Conservation (phyloP, 2,797 vertebrate genomes). For the Anolis apletophallus region DNA sequence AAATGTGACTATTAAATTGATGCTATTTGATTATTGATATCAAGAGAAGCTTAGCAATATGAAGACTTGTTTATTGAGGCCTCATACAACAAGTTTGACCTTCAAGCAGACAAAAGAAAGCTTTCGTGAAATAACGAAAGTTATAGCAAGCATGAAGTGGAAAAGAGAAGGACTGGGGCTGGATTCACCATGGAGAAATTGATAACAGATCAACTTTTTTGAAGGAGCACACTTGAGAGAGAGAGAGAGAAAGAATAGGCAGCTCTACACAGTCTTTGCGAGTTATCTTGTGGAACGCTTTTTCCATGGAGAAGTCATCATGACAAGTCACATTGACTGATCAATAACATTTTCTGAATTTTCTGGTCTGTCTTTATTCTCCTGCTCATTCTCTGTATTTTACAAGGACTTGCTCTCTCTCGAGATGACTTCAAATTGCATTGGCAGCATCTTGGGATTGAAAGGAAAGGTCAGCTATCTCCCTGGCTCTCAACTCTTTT, state of each 20-base stretch:
- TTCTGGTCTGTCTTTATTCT: neutral
- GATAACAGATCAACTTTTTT: neutral
- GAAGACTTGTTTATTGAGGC: too few species aligned
- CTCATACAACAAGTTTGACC: too few species aligned
- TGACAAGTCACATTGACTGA: neutral
- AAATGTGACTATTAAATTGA: too few species aligned
- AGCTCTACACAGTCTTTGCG: neutral
- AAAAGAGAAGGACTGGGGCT: neutral
- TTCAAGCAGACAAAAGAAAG: too few species aligned
- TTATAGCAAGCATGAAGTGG: neutral
- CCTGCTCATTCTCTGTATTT: rapidly evolving
- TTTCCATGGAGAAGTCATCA: neutral
- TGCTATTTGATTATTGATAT: too few species aligned
- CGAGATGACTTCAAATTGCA: conserved; percentile 3
- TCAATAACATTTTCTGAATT: neutral
- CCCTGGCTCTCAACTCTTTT: neutral
- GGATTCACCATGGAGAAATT: neutral
- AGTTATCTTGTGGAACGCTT: neutral
- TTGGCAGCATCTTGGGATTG: neutral
- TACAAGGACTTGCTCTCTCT: conserved; percentile 1
- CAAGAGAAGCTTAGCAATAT: too few species aligned
- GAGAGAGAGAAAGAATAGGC: neutral
- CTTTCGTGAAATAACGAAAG: neutral
- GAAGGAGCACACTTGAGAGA: neutral
- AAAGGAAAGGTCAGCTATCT: neutral